phyloP scores from a whole-genome alignment of 1,140 invertebrate genomes.

The Drosophila malerkotliana region DNA sequence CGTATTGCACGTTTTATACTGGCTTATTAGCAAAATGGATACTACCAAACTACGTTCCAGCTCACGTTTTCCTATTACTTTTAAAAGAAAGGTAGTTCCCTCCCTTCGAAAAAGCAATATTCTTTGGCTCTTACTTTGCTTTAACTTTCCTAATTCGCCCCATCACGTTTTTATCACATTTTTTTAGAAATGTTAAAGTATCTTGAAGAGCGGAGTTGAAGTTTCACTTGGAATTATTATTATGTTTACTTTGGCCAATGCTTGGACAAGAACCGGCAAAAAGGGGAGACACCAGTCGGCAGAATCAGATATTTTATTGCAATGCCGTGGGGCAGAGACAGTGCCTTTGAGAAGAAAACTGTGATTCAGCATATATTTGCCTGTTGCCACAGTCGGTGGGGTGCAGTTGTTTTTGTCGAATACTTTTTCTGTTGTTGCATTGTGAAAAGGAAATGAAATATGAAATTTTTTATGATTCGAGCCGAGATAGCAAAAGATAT shows the following conservation, averaged over 20 bases:
- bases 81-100: too few relatives aligned
- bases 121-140: background rate
- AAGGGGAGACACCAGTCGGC: background rate
- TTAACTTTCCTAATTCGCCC: background rate
- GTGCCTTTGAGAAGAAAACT: constrained; percentile 7
- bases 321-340: constrained; percentile 35
- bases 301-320: constrained; percentile 56
- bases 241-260: constrained; percentile 64
- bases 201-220: constrained; percentile 32
- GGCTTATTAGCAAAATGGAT: background rate
- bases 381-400: constrained; percentile 7
- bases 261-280: constrained; percentile 9
- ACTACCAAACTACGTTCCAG: background rate
- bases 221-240: constrained; percentile 53
- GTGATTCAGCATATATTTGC: constrained; percentile 21
- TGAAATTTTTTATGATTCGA: constrained; percentile 71
- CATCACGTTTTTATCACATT: constrained; percentile 1
- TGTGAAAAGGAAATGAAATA: constrained; percentile 71
- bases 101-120: background rate
- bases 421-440: constrained; percentile 30
- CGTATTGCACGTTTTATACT: background rate
- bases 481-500: constrained; percentile 19
- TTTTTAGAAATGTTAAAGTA: constrained; percentile 16
- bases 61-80: too few relatives aligned
- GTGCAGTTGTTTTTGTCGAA: constrained; percentile 48